These are phyloP conservation scores for Trachelus tabidus DNA, from an alignment of 2,888 invertebrate genomes.

Conservation along the genomic window DNA sequence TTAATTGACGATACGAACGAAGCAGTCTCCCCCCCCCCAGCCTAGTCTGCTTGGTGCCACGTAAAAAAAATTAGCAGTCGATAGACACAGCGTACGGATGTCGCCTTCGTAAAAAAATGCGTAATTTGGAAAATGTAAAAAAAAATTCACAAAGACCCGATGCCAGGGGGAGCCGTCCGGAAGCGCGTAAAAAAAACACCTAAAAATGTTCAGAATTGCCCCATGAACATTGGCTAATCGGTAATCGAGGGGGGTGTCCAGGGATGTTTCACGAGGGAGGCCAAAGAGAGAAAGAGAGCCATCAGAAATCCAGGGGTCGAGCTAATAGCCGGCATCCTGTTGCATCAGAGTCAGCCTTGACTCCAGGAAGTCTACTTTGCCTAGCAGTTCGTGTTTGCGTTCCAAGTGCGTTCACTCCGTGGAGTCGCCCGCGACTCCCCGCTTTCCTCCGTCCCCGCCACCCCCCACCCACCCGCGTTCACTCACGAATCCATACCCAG, in stretches of 20 bases:
- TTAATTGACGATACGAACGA: background rate
- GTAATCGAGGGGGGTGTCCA: background rate
- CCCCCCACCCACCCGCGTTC: background rate
- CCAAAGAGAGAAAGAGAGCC: conserved; percentile 14
- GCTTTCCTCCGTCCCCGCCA: too few relatives aligned
- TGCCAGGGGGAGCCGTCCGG: too few relatives aligned
- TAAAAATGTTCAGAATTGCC: too few relatives aligned
- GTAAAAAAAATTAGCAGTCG: background rate
- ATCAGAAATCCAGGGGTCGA: conserved; percentile 14
- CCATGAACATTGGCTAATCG: background rate
- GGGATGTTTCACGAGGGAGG: background rate
- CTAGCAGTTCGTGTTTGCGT: conserved; percentile 39
- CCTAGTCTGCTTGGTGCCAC: background rate
- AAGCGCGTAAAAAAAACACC: too few relatives aligned
- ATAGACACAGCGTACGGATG: too few relatives aligned
- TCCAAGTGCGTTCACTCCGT: conserved; percentile 47
- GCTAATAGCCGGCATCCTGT: conserved; percentile 60
- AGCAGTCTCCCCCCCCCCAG: accelerated
- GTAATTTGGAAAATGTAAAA: too few relatives aligned
- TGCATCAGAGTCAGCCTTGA: conserved; percentile 63
- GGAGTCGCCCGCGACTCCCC: conserved; percentile 6
- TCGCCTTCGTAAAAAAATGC: too few relatives aligned
- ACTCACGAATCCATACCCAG: background rate
- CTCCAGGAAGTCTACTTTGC: conserved; percentile 57
- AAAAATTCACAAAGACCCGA: background rate